phyloP scores from a whole-genome alignment of 2,888 invertebrate genomes.

The Cerceris ruficornis region DNA sequence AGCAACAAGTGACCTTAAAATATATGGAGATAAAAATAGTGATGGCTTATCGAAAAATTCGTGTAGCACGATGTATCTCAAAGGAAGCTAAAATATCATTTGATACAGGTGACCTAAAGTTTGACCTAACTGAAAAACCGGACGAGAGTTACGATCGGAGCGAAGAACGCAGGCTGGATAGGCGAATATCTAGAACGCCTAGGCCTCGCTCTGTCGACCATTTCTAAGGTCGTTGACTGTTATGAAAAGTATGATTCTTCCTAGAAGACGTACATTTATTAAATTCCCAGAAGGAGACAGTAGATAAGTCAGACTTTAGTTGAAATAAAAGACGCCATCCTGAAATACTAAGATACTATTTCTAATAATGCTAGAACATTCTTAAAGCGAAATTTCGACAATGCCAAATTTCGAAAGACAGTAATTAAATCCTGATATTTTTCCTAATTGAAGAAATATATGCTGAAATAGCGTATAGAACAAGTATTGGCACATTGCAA shows the following conservation, averaged over 20 bases:
- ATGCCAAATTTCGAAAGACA: background rate
- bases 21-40: conserved; percentile 78
- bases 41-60: conserved; percentile 78
- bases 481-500: background rate
- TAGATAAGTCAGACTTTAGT: conserved; percentile 7
- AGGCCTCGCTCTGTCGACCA: conserved; percentile 45
- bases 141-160: conserved; percentile 47
- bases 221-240: conserved; percentile 37
- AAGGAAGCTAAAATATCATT: conserved; percentile 65
- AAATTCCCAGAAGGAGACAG: conserved; percentile 14
- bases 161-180: conserved; percentile 17
- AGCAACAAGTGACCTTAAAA: conserved; percentile 81
- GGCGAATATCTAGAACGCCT: conserved; percentile 43
- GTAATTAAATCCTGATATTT: background rate
- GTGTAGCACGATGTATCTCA: conserved; percentile 68
- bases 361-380: background rate
- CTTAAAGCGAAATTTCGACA: background rate
- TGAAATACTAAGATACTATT: background rate
- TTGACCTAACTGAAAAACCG: conserved; percentile 46
- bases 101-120: conserved; percentile 67
- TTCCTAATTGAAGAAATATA: background rate
- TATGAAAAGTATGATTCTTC: conserved; percentile 29
- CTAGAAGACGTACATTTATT: background rate
- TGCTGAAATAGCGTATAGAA: background rate
- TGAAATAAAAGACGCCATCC: conserved; percentile 21